Percentiles rank a stretch among this genome's conserved stretches.
Evolutionary conservation across 2,797 vertebrate genomes (phyloP).

Genomic region (Miichthys miiuy): DNA sequence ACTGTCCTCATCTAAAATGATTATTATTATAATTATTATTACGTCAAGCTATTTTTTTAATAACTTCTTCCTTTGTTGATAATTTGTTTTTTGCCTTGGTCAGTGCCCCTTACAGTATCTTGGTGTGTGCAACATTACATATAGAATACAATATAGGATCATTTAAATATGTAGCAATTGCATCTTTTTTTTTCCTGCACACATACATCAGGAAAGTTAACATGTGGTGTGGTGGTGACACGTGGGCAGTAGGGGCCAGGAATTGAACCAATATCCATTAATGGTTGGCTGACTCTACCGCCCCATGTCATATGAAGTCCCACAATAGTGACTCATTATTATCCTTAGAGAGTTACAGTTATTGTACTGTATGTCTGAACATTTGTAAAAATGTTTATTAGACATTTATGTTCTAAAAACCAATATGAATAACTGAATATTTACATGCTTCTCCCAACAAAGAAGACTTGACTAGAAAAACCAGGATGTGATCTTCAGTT

Average conservation of each 20-base stretch:
- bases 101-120: neutral
- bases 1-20: neutral
- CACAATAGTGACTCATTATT: neutral
- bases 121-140: neutral
- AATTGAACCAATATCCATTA: neutral
- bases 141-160: too few relatives aligned
- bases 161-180: too few relatives aligned
- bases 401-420: neutral
- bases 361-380: neutral
- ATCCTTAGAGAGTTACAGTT: neutral
- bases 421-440: neutral
- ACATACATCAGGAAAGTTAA: neutral
- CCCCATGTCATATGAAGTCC: neutral
- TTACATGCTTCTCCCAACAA: neutral
- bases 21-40: neutral
- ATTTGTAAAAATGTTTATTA: neutral
- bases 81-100: neutral
- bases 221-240: rapidly evolving
- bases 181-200: too few relatives aligned
- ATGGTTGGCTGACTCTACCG: neutral
- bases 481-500: neutral
- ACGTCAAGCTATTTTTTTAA: neutral
- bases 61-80: neutral
- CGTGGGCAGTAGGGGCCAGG: neutral
- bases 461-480: neutral